Base-by-base conservation (phyloP, 2,888 invertebrate genomes). In the Theretra japonica region DNA sequence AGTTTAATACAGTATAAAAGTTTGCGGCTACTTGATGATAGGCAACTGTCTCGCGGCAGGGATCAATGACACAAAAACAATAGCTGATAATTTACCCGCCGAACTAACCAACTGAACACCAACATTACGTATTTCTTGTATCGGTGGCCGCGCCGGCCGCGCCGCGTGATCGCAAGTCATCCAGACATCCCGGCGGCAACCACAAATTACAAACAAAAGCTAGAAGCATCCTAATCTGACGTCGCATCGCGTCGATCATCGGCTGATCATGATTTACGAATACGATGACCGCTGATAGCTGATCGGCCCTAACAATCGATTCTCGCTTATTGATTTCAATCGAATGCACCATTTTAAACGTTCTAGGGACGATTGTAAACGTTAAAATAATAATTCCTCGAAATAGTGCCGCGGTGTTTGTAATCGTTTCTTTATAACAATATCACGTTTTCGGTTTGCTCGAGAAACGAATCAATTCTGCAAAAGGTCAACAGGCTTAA, bases 211-310 rank as follows among this genome's bases (percentile, higher is more conserved):
- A 91, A 91, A 90, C 90, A 92, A 90, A 91, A 88, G 90, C 87
- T 90, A 90, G 92, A 86, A 90, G 91, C 90, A 87, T 80, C 82
- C 88, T 91, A 90, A 93, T 94, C 94, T 93, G 92, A 93, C 93
- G 83, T 90, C 89, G 88, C 88, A 93, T 93, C 93, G 86, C 83
- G 88, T 84, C 88, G 90, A 92, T 93, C 92, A 91, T 89, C 91
- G 89, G 82, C 87, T 90, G 92, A 91, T 91, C 93, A 93, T 94
- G 94, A 93, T 93, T 93, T 92, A 93, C 92, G 91, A 86, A 92
- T 88, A 88, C 88, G 88, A 83, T 87, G 87, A 82, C 85, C 89
- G 90, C 87, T 91, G 92, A 93, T 92, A 89, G 91, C 87, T 91
- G 90, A 91, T 90, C 91, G 83, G 83, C 77, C 82, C 77, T 85